Evolutionary conservation across 2,888 invertebrate species (phyloP), one percentile per base, ranked within the genome.

Genomic region (Dimorphilus gyrociliatus): DNA sequence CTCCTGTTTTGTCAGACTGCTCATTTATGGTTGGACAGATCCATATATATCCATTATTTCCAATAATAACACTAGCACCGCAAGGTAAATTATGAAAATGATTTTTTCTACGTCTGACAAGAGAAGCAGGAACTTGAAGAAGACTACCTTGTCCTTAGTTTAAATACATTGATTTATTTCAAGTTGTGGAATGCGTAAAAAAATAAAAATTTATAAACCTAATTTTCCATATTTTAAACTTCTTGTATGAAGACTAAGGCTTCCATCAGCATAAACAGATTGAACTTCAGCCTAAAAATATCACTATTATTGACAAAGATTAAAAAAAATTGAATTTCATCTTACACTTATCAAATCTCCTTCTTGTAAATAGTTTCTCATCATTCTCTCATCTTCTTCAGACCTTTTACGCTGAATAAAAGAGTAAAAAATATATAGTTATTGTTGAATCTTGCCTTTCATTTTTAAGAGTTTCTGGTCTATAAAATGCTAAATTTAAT

Each of bases 21-120:
- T 73, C 72, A 25, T 69, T 66, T 4, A 69, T 66, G 12, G 61
- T 62, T 0, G 84, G 79, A 34, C 76, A 76, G 34, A 94, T 77
- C 88, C 90, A 97, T 39, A 97, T 76, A 50, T 77, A 86, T 0
- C 97, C 97, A 61, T 94, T 92, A 55, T 86, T 88, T 5, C 94
- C 94, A 16, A 97, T 70, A 36, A 97, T 88, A 15, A 94, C 67
- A 36, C 81, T 81, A 1, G 81, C 81, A 1, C 92, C 92, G 55
- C 81, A 81, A 0, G 81, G 76, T 32, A 97, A 66, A 61, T 80
- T 80, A 57, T 94, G 90, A 54, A 92, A 92, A 62, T 94, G 90
- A 27, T 82, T 85, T 63, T 97, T 97, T 34, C 86, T 74, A 13
- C 88, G 70, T 55, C 82, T 84, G 14, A 97, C 75, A 18, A 94